These are phyloP conservation scores for Mellilla xanthometata DNA, from an alignment of 2,888 invertebrate species.

Conservation along the genomic window DNA sequence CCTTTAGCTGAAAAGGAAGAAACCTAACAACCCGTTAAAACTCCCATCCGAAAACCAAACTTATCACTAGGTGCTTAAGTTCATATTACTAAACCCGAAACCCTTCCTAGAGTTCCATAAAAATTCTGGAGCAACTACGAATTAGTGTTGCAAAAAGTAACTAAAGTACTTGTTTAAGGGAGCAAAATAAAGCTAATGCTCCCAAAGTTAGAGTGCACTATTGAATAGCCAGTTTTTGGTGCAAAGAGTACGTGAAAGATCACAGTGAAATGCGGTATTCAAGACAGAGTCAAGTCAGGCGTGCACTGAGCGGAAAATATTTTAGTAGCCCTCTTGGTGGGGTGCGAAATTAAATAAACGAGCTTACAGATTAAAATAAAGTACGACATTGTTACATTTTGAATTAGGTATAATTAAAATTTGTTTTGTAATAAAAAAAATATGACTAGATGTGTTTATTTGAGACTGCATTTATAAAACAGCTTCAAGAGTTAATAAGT, in stretches of 20 bases:
- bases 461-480: too few relatives aligned
- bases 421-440: too few relatives aligned
- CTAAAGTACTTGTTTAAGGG: slow-evolving; percentile 41
- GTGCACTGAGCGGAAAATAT: slow-evolving; percentile 64
- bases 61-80: slow-evolving; percentile 36
- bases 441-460: not conserved
- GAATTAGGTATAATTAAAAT: slow-evolving; percentile 3
- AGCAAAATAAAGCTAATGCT: slow-evolving; percentile 40
- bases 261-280: slow-evolving; percentile 66
- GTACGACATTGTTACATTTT: not conserved
- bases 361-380: slow-evolving; percentile 15
- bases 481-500: slow-evolving; percentile 45
- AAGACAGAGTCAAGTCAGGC: slow-evolving; percentile 62
- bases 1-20: slow-evolving; percentile 63
- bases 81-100: slow-evolving; percentile 27
- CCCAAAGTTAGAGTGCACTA: slow-evolving; percentile 43
- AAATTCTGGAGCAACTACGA: slow-evolving; percentile 62
- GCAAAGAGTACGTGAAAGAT: slow-evolving; percentile 43
- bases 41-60: slow-evolving; percentile 40
- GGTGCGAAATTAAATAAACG: slow-evolving; percentile 20
- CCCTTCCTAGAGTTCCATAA: slow-evolving; percentile 50
- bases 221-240: slow-evolving; percentile 36
- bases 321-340: slow-evolving; percentile 41
- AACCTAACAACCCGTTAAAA: slow-evolving; percentile 49
- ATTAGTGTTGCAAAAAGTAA: slow-evolving; percentile 72